Conservation (phyloP, 53 echinoderm and acorn worm genomes). For the Temnopleurus reevesii region DNA sequence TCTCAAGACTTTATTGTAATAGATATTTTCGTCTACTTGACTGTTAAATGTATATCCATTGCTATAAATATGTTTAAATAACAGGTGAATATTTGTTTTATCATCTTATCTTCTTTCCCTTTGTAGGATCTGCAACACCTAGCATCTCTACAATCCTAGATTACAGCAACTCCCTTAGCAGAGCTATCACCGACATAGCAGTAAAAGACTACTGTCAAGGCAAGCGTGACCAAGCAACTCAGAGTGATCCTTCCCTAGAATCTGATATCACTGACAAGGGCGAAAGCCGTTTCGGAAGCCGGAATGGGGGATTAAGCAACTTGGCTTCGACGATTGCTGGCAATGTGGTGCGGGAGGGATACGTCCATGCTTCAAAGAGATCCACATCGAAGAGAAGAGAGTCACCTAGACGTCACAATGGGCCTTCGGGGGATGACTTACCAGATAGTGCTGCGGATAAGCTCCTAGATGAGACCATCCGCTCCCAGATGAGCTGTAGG, state of each 20-base stretch:
- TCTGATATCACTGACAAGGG: background rate
- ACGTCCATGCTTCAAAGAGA: background rate
- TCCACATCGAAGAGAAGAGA: background rate
- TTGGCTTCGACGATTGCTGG: slow-evolving; percentile 9
- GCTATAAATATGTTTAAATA: too few relatives aligned
- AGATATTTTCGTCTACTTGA: too few relatives aligned
- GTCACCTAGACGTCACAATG: background rate
- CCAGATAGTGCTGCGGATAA: background rate
- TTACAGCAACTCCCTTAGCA: slow-evolving; percentile 88
- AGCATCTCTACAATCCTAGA: slow-evolving; percentile 54
- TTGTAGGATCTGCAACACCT: slow-evolving; percentile 33
- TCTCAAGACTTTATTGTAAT: too few relatives aligned
- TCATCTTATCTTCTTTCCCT: background rate
- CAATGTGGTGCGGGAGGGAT: slow-evolving; percentile 8
- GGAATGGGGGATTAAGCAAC: background rate
- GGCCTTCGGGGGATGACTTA: background rate
- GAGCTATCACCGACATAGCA: slow-evolving; percentile 90
- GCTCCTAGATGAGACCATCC: background rate
- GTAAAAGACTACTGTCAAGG: slow-evolving; percentile 73
- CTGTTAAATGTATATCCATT: too few relatives aligned
- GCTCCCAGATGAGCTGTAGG: background rate
- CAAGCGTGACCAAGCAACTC: slow-evolving; percentile 44
- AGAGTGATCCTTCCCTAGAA: slow-evolving; percentile 5
- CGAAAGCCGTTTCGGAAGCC: background rate
- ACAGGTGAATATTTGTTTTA: background rate